These are phyloP conservation scores for Cnemophilus loriae DNA, from an alignment of 2,113 vertebrate species.

Conservation along the genomic window DNA sequence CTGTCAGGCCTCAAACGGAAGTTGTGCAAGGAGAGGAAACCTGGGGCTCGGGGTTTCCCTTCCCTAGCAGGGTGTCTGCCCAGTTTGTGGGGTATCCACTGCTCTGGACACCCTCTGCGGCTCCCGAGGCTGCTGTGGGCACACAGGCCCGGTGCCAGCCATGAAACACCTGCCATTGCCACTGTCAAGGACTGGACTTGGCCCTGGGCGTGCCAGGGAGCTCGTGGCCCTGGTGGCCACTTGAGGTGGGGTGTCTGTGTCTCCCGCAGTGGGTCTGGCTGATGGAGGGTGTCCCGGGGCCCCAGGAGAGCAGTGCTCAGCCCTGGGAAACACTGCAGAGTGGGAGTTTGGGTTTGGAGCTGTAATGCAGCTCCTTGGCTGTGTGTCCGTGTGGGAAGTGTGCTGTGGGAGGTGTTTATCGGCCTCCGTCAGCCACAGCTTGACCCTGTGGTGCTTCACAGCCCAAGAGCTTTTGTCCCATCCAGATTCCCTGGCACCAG, in stretches of 20 bases:
- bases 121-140: rapidly evolving
- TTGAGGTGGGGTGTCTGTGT: neutral
- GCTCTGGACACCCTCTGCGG: rapidly evolving
- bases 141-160: neutral
- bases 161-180: neutral
- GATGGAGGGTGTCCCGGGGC: neutral
- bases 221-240: neutral
- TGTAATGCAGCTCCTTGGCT: neutral
- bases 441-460: neutral
- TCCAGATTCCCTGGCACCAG: neutral
- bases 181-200: neutral
- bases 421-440: neutral
- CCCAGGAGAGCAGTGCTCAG: rapidly evolving
- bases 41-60: neutral
- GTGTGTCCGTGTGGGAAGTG: rapidly evolving
- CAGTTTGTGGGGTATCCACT: neutral
- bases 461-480: neutral
- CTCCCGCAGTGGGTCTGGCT: rapidly evolving
- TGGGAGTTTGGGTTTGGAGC: neutral
- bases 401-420: neutral
- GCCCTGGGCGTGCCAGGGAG: neutral
- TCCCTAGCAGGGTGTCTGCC: neutral
- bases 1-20: conserved; percentile 23
- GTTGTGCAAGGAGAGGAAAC: conserved; percentile 10
- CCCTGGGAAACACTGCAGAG: neutral